Base-by-base conservation (phyloP, 2,113 vertebrate species). In the Plotosus lineatus region DNA sequence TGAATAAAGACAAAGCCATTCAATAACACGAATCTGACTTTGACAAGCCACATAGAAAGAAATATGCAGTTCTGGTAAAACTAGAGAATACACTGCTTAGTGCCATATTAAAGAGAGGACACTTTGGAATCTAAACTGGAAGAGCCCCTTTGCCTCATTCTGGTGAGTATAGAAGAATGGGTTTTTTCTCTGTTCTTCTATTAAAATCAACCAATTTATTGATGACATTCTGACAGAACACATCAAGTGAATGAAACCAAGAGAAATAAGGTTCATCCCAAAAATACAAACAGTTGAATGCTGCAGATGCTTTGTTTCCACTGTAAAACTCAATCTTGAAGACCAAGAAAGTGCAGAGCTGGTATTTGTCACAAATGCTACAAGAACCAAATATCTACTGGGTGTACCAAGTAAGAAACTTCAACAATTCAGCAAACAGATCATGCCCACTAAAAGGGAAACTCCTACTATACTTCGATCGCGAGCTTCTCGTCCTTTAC, bases 401-500 rank as follows among this genome's bases (percentile, higher is more conserved):
- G 40, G 23, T 4, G 10, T 9, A 69, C 15, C 17, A 69, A 7
- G 1, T 2, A 69, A 7, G n/a, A 65, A 65, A 40, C 3, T n/a
- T 68, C 23, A 26, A 15, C 11, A 26, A 15, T 4, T 66, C 9
- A 14, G 36, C 58, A 36, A 21, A 10, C 61, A 38, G 11, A 42
- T 1, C 38, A 42, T 11, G 7, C 10, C 33, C 38, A 65, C 23
- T n/a, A 8, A 2, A 26, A 26, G 23, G 9, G 6, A n/a, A 23
- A 63, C 36, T 66, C 33, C 33, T 38, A 53, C n/a, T 3, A 51
- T 31, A 15, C 33, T 19, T 42, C 46, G 6, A 46, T 48, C 77
- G 50, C 66, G 69, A 11, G 7, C 38, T 42, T 31, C 73, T 81
- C 60, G 33, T 33, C 51, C 66, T 53, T 69, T 21, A 44, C 66